A percentile compares a stretch with the other conserved stretches of the same genome.
Evolutionary conservation across 2,888 invertebrate genomes (phyloP).

Genomic region (Plagodis pulveraria): DNA sequence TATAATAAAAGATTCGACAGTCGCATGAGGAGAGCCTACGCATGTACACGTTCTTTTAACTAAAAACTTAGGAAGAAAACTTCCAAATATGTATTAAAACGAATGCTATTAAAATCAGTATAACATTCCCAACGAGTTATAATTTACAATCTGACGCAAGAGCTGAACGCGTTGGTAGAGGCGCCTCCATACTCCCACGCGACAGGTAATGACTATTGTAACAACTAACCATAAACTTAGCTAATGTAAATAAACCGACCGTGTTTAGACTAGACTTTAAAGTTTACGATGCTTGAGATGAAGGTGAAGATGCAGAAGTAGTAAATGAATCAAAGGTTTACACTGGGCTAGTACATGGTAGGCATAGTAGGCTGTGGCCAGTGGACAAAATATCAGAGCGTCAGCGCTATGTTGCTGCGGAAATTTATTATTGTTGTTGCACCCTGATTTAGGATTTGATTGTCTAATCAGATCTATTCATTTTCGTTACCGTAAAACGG

Average conservation of each 20-base stretch:
- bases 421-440: no score
- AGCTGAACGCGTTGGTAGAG: slow-evolving; percentile 32
- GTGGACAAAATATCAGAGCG: neutral
- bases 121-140: slow-evolving; percentile 6
- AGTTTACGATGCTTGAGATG: slow-evolving; percentile 12
- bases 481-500: no score
- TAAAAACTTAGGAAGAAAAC: no score
- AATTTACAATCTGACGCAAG: slow-evolving; percentile 36
- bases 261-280: slow-evolving; percentile 17
- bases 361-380: neutral
- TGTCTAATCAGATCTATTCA: no score
- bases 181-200: slow-evolving; percentile 42
- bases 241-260: slow-evolving; percentile 18
- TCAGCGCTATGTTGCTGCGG: neutral
- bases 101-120: slow-evolving; percentile 2
- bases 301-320: neutral
- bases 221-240: slow-evolving; percentile 7
- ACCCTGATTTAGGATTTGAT: no score
- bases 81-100: neutral
- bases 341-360: slow-evolving; percentile 11
- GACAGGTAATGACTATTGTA: slow-evolving; percentile 18
- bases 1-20: no score
- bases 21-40: no score
- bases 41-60: no score
- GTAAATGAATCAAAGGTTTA: neutral